Base-by-base conservation (phyloP, 2,113 vertebrate genomes). In the Epinephelus moara region DNA sequence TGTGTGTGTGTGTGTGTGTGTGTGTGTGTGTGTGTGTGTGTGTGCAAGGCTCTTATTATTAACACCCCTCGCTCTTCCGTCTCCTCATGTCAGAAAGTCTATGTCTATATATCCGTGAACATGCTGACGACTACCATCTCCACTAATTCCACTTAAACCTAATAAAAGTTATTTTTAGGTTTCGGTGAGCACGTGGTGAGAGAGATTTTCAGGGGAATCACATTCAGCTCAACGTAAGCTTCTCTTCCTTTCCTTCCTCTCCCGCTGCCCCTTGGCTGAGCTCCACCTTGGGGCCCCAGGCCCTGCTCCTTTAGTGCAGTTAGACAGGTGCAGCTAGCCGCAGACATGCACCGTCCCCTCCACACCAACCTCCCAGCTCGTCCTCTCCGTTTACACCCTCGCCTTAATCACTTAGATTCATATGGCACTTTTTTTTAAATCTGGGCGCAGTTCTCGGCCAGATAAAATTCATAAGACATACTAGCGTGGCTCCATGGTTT, bases 81-180 rank as follows among this genome's bases (percentile, higher is more conserved):
- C 55, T 67, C 25, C 49, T 40, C 71, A 14, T 64, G 53, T 68
- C 79, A 85, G 57, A 77, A 64, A 66, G 21, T 64, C 59, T 30
- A 55, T 15, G 60, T 78, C 73, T 72, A 60, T 89, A 70, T 86
- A 83, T 87, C 76, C 23, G 59, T 40, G 61, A 52, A 64, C 62
- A 70, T 88, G 88, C 88, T 90, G 82, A 92, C 66, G 7, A 81
- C 82, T 70, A 85, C 80, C 75, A 78, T 91, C 88, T 81, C 61
- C 70, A 82, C 88, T 91, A 92, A 94, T 94, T 93, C 86, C 82
- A 73, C 81, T 89, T 90, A 93, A 94, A 92, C 82, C 90, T 80
- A 84, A 94, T 92, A 91, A 94, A 93, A 77, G 81, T 61, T 95
- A 95, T 95, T 93, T 92, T 91, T 93, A 94, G 86, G 80, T 62